Conservation (phyloP, 2,797 vertebrate genomes). For the Hippocampus kuda region DNA sequence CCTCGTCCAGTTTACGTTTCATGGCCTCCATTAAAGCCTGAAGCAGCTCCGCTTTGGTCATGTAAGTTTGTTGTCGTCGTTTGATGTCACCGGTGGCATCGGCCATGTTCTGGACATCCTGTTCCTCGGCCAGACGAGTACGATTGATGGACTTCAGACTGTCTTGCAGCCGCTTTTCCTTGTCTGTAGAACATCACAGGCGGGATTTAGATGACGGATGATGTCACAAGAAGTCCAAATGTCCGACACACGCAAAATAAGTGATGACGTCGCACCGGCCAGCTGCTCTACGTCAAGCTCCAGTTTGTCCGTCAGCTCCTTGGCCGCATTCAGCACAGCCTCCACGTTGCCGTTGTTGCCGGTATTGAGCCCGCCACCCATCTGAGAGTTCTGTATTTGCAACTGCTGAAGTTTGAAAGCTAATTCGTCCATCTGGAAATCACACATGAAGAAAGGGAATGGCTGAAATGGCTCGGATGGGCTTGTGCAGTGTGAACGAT, state of each 20-base stretch:
- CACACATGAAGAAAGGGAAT: neutral
- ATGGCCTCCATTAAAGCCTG: neutral
- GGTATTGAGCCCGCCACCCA: slow-evolving; percentile 19
- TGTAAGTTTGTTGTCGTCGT: neutral
- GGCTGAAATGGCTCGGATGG: neutral
- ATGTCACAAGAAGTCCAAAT: neutral
- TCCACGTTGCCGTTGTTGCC: slow-evolving; percentile 55
- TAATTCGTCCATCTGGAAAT: slow-evolving; percentile 69
- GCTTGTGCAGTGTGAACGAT: no score
- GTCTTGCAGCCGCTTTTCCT: slow-evolving; percentile 42
- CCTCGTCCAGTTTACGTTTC: neutral
- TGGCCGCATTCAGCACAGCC: slow-evolving; percentile 52
- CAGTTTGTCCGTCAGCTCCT: slow-evolving; percentile 61
- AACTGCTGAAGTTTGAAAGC: slow-evolving; percentile 65
- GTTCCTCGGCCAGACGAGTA: neutral
- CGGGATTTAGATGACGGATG: neutral
- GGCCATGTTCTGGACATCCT: slow-evolving; percentile 2
- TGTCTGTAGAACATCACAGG: slow-evolving; percentile 46
- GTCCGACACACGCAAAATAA: neutral
- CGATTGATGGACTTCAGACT: neutral
- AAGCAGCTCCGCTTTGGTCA: neutral
- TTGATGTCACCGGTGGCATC: neutral
- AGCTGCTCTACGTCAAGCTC: slow-evolving; percentile 55
- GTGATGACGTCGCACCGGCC: slow-evolving; percentile 28
- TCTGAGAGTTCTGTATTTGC: slow-evolving; percentile 56